Conservation (phyloP, 2,797 vertebrate genomes). For the Gadopsis bispinosus region DNA sequence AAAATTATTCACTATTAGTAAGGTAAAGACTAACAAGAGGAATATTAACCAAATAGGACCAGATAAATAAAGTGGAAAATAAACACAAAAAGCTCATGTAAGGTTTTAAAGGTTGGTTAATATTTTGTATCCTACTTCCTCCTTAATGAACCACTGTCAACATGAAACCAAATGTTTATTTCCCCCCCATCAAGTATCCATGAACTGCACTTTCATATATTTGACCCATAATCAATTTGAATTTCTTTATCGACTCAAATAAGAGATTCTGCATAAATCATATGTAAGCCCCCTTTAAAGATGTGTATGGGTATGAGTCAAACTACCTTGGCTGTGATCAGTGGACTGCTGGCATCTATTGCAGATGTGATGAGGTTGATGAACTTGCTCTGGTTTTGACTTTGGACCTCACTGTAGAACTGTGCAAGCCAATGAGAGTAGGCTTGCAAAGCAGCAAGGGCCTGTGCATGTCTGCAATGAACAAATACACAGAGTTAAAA, state of each 20-base stretch:
- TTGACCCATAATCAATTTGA: not conserved
- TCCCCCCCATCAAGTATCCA: not conserved
- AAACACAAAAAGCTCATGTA: not conserved
- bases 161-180: slow-evolving; percentile 1
- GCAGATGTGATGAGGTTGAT: slow-evolving; percentile 93
- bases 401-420: slow-evolving; percentile 94
- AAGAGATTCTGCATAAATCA: not conserved
- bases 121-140: slow-evolving; percentile 9
- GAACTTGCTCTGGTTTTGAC: slow-evolving; percentile 92
- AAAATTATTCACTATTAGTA: not conserved
- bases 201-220: not conserved
- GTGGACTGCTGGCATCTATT: slow-evolving; percentile 92
- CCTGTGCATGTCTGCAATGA: slow-evolving; percentile 90
- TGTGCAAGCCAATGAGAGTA: slow-evolving; percentile 98
- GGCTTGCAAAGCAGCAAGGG: slow-evolving; percentile 95
- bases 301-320: not conserved
- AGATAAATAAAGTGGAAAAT: not conserved
- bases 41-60: not conserved
- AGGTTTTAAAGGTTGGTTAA: not conserved
- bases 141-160: slow-evolving; percentile 24
- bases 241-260: not conserved
- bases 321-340: slow-evolving; percentile 82
- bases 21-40: too few relatives aligned
- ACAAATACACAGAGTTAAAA: slow-evolving; percentile 6
- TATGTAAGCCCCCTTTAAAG: not conserved